Conservation (phyloP, 2,888 invertebrate genomes). For the Catocala nupta region DNA sequence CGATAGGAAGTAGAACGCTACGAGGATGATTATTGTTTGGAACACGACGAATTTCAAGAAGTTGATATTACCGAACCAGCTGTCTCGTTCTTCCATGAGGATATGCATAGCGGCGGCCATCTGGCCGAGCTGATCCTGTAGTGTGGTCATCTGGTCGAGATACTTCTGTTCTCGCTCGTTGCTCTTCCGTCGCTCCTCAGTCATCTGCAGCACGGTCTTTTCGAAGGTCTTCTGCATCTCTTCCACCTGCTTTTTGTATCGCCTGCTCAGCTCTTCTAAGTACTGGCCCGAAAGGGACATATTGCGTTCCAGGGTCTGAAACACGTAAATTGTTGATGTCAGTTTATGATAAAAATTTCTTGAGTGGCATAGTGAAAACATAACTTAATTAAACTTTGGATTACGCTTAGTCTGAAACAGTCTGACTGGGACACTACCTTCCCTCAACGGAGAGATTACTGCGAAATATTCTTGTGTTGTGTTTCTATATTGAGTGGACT, state of each 20-base stretch:
- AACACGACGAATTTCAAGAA: conserved; percentile 85
- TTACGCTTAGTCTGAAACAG: too few species aligned
- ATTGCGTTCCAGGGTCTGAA: conserved; percentile 96
- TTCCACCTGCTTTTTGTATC: conserved; percentile 98
- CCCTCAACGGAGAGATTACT: too few species aligned
- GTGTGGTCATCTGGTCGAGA: conserved; percentile 91
- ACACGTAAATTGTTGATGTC: conserved; percentile 4
- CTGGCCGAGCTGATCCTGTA: conserved; percentile 89
- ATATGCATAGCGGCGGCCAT: conserved; percentile 88
- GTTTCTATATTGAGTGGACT: too few species aligned
- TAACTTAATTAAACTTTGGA: too few species aligned
- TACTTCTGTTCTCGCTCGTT: conserved; percentile 93
- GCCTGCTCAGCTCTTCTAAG: conserved; percentile 97
- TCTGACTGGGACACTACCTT: too few species aligned
- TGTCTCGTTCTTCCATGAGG: conserved; percentile 88
- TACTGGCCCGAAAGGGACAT: conserved; percentile 99
- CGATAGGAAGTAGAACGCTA: conserved; percentile 84
- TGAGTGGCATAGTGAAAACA: too few species aligned
- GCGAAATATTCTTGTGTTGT: too few species aligned
- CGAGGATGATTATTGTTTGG: conserved; percentile 80
- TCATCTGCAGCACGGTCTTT: conserved; percentile 91
- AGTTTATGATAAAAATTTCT: background rate
- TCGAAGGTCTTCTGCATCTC: conserved; percentile 96
- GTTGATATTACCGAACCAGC: conserved; percentile 88
- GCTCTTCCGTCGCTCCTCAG: conserved; percentile 90